Evolutionary conservation across 2,888 invertebrate species (phyloP), one percentile per base, ranked within the genome.

Genomic region (Acheta domesticus): DNA sequence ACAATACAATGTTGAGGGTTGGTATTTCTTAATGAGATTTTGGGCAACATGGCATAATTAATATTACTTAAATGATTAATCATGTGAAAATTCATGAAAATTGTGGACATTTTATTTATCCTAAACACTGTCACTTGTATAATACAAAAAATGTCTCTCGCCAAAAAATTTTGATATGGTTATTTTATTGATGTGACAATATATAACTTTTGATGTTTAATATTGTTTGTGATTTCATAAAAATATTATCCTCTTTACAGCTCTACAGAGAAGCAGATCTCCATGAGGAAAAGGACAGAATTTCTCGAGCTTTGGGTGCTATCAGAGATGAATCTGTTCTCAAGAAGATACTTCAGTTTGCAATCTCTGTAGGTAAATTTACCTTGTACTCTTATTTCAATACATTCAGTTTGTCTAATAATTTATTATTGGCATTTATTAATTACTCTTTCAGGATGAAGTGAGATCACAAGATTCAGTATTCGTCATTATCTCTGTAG

Each of bases 261-360:
- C 87, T 96, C 82, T 96, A 97, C 88, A 91, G 94, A 83, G 91
- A 93, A 77, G 92, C 95, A 11, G 97, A 97, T 87, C 88, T 97
- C 83, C 95, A 96, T 85, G 98, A 98, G 87, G 98, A 98, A 87
- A 96, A 96, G 87, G 95, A 96, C 86, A 91, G 98, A 84, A 94
- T 98, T 85, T 91, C 95, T 80, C 90, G 94, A 81, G 92, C 96
- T 11, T 89, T 98, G 79, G 98, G 97, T 62, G 92, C 94, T 75
- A 92, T 95, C 79, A 90, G 90, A 82, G 92, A 96, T 86, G 90
- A 92, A 19, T 88, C 88, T 48, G 88, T 96, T 80, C 89, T 97
- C 80, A 89, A 89, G 77, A 91, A 92, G 84, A 95, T 96, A 76
- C 90, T 96, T 36, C 89, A 94, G 80, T 96, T 96, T 86, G 92